phyloP scores from a whole-genome alignment of 2,888 invertebrate species.

The Athrips mouffetella region DNA sequence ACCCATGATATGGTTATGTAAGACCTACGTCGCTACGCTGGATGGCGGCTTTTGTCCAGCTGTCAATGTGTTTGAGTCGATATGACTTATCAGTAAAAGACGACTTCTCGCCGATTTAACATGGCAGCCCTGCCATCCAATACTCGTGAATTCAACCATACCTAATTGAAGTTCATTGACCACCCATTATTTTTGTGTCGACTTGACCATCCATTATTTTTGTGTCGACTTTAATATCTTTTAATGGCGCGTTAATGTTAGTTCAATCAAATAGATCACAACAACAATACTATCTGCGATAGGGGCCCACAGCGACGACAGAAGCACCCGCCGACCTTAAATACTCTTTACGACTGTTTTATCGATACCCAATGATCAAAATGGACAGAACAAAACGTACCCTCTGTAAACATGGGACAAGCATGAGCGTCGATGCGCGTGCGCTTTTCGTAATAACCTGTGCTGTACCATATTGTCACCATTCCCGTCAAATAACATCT shows the following conservation, averaged over 20 bases:
- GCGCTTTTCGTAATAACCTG: constrained; percentile 14
- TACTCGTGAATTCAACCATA: too few species aligned
- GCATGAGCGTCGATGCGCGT: constrained; percentile 7
- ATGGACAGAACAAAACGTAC: constrained; percentile 34
- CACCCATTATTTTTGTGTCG: too few species aligned
- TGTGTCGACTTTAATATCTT: not conserved
- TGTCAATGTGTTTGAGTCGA: too few species aligned
- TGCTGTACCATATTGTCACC: too few species aligned
- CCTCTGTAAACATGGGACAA: constrained; percentile 18
- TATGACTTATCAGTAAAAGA: too few species aligned
- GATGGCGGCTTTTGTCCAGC: too few species aligned
- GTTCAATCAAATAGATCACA: constrained; percentile 14
- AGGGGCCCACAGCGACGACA: constrained; percentile 19
- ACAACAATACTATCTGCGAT: constrained; percentile 18
- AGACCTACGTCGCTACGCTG: too few species aligned
- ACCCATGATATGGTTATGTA: too few species aligned
- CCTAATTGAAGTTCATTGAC: too few species aligned
- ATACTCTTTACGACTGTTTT: constrained; percentile 31
- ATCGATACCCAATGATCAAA: constrained; percentile 46
- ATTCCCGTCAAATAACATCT: too few species aligned
- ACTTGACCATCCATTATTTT: not conserved
- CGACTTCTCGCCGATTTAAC: too few species aligned
- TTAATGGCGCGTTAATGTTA: constrained; percentile 5
- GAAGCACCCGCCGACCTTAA: constrained; percentile 22
- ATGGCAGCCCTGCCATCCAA: too few species aligned